Base-by-base conservation (phyloP, 92 coral and sea anemone species). In the Muricea muricata region DNA sequence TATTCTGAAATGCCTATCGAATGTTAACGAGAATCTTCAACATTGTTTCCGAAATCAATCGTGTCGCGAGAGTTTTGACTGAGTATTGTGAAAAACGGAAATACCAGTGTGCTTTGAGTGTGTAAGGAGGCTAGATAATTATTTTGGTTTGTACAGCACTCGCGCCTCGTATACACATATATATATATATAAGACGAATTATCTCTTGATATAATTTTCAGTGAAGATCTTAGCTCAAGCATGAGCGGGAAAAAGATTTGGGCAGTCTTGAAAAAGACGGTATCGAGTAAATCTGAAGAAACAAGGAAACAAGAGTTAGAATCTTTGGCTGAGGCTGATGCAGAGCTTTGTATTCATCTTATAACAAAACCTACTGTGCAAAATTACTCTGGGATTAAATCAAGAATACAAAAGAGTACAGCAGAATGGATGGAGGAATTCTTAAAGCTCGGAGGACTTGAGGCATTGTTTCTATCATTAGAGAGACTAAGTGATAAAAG, bases 291-390 rank as follows among this genome's bases (percentile, higher is more conserved):
- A 35, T 33, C 24, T 14, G 83, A 78, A 58, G 81, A 52, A 76
- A 29, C 58, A 15, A 14, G 55, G 20, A 41, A 47, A 30, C 83
- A 78, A 57, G 92, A 88, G 39, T 37, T 47, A 14, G 85, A 45
- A 29, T 83, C 94, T 6, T 65, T 93, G 40, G 92, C 98, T 1
- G 89, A 97, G 56, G 89, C 90, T 17, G 91, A 90, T n/a, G 93
- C 98, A 7, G 99, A 97, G 57, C 89, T 97, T 30, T 97, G 99
- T 72, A 84, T 97, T 48, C 98, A 94, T 3, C 86, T 93, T 24
- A 88, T 97, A 17, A 75, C 87, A 23, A 73, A 90, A 4, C 94
- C 97, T 13, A 90, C 88, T 18, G 73, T 92, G 52, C 98, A 87
- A 80, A 97, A 93, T 76, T 97, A 88, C 68, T 81, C 97, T n/a